Evolutionary conservation across 2,113 vertebrate species (phyloP).

Genomic region (Poicephalus gulielmi): DNA sequence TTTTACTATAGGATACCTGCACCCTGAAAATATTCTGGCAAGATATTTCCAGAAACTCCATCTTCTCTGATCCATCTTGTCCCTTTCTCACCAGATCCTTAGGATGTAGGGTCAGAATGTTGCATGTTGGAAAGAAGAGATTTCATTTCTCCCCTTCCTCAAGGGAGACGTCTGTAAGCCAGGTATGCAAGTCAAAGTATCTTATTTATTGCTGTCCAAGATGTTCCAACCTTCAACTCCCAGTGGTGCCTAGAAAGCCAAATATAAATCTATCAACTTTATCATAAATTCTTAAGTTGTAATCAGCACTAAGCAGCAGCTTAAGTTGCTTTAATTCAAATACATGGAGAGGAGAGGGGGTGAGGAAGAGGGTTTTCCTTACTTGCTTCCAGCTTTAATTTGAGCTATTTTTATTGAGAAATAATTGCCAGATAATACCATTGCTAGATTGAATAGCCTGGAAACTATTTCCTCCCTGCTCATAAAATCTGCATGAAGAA

Average conservation of each 20-base stretch:
- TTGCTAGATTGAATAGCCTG: neutral
- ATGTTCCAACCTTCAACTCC: neutral
- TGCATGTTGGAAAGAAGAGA: neutral
- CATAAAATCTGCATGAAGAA: neutral
- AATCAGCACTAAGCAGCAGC: neutral
- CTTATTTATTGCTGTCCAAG: neutral
- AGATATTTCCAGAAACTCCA: neutral
- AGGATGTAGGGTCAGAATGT: neutral
- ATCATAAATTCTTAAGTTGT: neutral
- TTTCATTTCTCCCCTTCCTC: neutral
- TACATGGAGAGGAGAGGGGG: fast-evolving
- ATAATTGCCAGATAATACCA: neutral
- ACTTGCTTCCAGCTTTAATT: neutral
- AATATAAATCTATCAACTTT: neutral
- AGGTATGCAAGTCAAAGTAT: neutral
- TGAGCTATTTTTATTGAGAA: neutral
- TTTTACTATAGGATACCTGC: neutral
- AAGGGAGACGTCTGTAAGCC: neutral
- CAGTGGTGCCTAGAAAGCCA: neutral
- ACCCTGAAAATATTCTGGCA: neutral
- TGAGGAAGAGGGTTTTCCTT: fast-evolving
- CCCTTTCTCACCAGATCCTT: neutral
- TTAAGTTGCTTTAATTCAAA: neutral
- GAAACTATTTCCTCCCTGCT: neutral
- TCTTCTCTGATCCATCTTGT: neutral